phyloP scores from a whole-genome alignment of 1,140 invertebrate genomes.

The Laupala kohalensis region DNA sequence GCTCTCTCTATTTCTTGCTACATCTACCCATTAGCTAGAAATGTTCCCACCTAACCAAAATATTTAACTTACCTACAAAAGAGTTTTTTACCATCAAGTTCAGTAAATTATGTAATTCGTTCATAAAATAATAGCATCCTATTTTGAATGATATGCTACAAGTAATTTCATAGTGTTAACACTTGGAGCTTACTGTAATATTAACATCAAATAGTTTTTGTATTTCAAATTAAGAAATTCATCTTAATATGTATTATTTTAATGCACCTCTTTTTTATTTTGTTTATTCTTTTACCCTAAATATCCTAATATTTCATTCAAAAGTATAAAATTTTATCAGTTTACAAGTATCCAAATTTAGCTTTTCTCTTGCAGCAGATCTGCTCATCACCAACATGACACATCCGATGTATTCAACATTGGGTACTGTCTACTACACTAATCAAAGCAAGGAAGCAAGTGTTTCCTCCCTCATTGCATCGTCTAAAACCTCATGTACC shows the following conservation, averaged over 20 bases:
- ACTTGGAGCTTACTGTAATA: neutral
- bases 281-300: neutral
- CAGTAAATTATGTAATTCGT: neutral
- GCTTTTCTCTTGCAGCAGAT: neutral
- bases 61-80: neutral
- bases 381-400: neutral
- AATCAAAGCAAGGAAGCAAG: neutral
- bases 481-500: neutral
- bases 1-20: neutral
- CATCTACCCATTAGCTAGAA: neutral
- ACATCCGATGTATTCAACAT: neutral
- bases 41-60: neutral
- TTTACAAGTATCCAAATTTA: neutral
- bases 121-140: neutral
- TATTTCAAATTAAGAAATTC: neutral
- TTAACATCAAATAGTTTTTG: neutral
- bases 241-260: neutral
- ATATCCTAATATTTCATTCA: neutral
- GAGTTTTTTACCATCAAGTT: neutral
- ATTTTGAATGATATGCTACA: neutral
- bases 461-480: neutral
- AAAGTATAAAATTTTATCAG: neutral
- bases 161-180: neutral
- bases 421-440: neutral
- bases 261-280: neutral